Evolutionary conservation across 2,113 vertebrate species (phyloP).

Genomic region (Sphaerodactylus townsendi): DNA sequence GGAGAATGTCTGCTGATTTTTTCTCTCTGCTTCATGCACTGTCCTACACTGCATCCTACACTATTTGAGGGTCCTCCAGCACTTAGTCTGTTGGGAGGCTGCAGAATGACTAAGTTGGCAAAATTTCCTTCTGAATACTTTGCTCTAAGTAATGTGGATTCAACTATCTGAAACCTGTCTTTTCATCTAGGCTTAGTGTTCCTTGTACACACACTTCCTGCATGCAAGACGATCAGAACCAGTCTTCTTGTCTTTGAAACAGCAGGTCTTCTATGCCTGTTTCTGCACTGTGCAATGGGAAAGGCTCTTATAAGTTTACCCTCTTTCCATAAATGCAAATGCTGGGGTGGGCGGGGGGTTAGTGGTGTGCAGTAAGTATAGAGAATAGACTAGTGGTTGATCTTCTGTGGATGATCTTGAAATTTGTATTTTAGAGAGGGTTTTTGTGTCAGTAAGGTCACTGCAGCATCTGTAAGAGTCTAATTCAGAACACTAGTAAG

Average conservation of each 20-base stretch:
- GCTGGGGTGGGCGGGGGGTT: neutral
- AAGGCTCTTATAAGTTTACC: neutral
- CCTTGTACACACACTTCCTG: neutral
- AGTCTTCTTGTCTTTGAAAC: neutral
- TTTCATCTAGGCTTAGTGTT: neutral
- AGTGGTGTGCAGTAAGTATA: neutral
- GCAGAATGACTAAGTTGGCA: no score
- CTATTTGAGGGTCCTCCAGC: no score
- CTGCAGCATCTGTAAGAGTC: neutral
- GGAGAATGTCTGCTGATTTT: no score
- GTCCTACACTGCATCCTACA: no score
- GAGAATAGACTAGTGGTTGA: neutral
- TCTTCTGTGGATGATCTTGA: neutral
- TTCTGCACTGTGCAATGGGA: neutral
- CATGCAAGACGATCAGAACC: neutral
- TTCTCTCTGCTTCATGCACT: no score
- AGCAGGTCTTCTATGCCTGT: neutral
- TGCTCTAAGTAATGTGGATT: no score
- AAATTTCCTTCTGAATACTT: no score
- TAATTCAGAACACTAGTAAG: neutral
- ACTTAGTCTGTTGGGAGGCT: no score
- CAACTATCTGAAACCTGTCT: neutral
- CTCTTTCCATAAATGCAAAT: neutral
- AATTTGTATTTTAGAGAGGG: neutral
- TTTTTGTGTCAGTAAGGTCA: neutral